Evolutionary conservation across 2,888 invertebrate genomes (phyloP).

Genomic region (Lepidocyrtinus sp.): DNA sequence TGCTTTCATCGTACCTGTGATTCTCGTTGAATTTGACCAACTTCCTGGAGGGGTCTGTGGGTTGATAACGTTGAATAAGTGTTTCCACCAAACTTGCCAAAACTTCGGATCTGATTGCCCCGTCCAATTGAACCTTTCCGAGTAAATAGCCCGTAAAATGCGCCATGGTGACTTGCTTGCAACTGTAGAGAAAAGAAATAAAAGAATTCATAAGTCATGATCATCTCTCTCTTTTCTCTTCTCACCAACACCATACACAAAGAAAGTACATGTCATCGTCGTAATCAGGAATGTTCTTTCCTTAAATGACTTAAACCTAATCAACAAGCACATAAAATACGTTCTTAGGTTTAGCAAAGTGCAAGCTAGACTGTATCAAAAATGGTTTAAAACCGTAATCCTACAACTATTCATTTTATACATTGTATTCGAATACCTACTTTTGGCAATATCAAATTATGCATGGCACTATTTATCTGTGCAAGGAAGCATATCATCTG

Average conservation of each 20-base stretch:
- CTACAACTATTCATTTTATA: not conserved
- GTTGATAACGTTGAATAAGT: slow-evolving; percentile 67
- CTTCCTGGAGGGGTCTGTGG: slow-evolving; percentile 66
- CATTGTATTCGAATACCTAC: not conserved
- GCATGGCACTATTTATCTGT: not conserved
- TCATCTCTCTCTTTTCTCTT: not conserved
- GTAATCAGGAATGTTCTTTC: slow-evolving; percentile 22
- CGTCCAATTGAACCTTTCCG: slow-evolving; percentile 70
- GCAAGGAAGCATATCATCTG: slow-evolving; percentile 15
- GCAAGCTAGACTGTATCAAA: not conserved
- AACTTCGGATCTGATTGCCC: slow-evolving; percentile 69
- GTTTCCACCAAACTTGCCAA: slow-evolving; percentile 68
- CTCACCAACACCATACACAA: slow-evolving; percentile 4
- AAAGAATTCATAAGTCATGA: slow-evolving; percentile 51
- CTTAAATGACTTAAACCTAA: not conserved
- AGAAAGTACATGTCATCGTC: slow-evolving; percentile 21
- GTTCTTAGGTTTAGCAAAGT: not conserved
- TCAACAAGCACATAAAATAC: not conserved
- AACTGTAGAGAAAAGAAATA: slow-evolving; percentile 28
- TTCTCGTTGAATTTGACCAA: slow-evolving; percentile 67
- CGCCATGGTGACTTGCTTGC: slow-evolving; percentile 63
- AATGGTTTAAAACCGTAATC: not conserved
- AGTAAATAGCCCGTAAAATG: slow-evolving; percentile 69
- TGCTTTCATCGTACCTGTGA: slow-evolving; percentile 64
- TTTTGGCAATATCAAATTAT: not conserved